Evolutionary conservation across 2,797 vertebrate species (phyloP), one percentile per base, ranked within the genome.

Genomic region (Melanotaenia trifasciata): DNA sequence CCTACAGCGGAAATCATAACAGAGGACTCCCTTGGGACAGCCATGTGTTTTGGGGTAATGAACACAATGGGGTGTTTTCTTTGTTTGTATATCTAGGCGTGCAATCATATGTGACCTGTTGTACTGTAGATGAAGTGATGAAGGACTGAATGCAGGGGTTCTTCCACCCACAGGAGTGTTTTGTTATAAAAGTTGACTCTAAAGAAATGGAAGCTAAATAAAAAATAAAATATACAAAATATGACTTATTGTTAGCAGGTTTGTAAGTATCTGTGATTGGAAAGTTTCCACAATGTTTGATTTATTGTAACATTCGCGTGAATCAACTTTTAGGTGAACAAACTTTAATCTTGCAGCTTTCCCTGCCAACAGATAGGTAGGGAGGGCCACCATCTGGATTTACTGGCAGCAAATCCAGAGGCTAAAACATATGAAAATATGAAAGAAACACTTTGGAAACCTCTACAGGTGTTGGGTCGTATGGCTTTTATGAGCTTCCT

Each of bases 31-130:
- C 67, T 22, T 16, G 59, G 80, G 86, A 77, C 81, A 60, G 79
- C 77, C 89, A 89, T 80, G 81, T 89, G 87, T 90, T 91, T 84
- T 74, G 10, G 69, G 71, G 80, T 79, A 85, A 76, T 86, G 72
- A 83, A 75, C 84, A 75, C 89, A 87, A 84, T 70, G 71, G 84
- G 87, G 84, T 77, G 66, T 85, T 83, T 85, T 74, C 61, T 81
- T 54, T 90, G 84, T 91, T 89, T 92, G 79, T 89, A 80, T 88
- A 76, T 85, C 54, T 64, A 72, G 61, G 71, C 69, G 73, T 77
- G 78, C 68, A 53, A 65, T 82, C 74, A 84, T 81, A 74, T 83
- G 81, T 90, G 88, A 91, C 80, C 86, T 85, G 71, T 80, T 88
- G 86, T 79, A 79, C 80, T 63, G 20, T 62, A 78, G 74, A 87